Evolutionary conservation across 2,113 vertebrate genomes (phyloP).

Genomic region (Cryptomyrus ogoouensis): DNA sequence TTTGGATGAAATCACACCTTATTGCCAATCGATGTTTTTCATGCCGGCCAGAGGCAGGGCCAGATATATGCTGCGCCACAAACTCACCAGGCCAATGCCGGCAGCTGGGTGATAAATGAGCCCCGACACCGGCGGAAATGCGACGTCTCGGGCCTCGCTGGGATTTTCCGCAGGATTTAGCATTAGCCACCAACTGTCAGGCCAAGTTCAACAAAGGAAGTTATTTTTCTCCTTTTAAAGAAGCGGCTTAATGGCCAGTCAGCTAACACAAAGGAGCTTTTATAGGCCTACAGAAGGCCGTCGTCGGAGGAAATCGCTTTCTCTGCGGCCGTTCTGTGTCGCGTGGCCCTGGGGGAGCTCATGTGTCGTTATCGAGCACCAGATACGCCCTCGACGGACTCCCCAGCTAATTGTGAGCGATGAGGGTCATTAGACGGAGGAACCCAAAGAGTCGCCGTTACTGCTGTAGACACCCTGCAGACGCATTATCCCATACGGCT

Average conservation of each 20-base stretch:
- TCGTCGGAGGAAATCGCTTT: background rate
- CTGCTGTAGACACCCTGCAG: background rate
- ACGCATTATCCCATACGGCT: background rate
- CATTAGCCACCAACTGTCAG: conserved; percentile 17
- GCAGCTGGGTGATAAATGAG: conserved; percentile 42
- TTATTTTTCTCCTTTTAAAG: background rate
- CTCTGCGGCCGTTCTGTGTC: background rate
- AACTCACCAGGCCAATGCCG: conserved; percentile 41
- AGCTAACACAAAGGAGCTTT: background rate
- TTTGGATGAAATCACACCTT: background rate
- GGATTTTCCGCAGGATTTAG: conserved; percentile 16
- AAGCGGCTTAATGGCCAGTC: background rate
- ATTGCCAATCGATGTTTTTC: background rate
- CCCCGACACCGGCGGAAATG: conserved; percentile 30
- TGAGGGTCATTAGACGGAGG: background rate
- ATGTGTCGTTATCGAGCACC: background rate
- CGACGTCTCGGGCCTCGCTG: background rate
- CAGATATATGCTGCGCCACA: conserved; percentile 32
- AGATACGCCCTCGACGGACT: background rate
- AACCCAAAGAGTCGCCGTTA: background rate
- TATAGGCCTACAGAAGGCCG: background rate
- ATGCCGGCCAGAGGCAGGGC: background rate
- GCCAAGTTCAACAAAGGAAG: background rate
- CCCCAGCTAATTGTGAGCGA: background rate
- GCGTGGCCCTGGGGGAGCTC: background rate